Evolutionary conservation across 2,888 invertebrate genomes (phyloP).

Genomic region (Brachylomia viminalis): DNA sequence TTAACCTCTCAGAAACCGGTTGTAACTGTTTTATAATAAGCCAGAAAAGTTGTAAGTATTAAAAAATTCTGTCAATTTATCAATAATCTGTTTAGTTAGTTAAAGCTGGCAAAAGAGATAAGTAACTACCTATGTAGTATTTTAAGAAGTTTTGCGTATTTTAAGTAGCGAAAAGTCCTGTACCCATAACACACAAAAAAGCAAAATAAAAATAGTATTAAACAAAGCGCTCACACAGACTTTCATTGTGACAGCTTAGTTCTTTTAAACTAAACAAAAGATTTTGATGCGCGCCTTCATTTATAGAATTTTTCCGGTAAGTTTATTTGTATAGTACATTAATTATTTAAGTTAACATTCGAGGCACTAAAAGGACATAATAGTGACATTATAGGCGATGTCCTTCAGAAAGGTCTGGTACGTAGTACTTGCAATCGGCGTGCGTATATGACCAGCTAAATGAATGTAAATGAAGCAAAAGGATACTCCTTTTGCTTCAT

Average conservation of each 20-base stretch:
- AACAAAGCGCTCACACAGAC: not conserved
- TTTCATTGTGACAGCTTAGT: not conserved
- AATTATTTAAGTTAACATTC: too few relatives aligned
- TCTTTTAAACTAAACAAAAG: not conserved
- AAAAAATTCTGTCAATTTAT: conserved; percentile 41
- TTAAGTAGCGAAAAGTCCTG: not conserved
- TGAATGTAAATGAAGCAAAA: too few relatives aligned
- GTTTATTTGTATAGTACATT: not conserved
- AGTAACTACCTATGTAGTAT: not conserved
- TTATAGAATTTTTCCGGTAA: not conserved
- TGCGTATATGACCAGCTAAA: too few relatives aligned
- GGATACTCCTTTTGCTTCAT: too few relatives aligned
- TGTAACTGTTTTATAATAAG: not conserved
- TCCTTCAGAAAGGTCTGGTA: too few relatives aligned
- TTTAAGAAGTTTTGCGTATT: not conserved
- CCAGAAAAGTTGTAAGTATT: too few relatives aligned
- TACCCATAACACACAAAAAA: not conserved
- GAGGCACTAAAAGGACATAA: too few relatives aligned
- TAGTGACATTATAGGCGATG: too few relatives aligned
- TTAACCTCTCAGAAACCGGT: not conserved
- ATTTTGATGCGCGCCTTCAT: not conserved
- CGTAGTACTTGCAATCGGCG: too few relatives aligned
- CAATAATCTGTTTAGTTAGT: conserved; percentile 5
- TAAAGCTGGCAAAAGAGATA: conserved; percentile 5
- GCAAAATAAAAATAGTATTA: not conserved